Conservation (phyloP, 2,797 vertebrate genomes). For the Pantherophis vulpinus region DNA sequence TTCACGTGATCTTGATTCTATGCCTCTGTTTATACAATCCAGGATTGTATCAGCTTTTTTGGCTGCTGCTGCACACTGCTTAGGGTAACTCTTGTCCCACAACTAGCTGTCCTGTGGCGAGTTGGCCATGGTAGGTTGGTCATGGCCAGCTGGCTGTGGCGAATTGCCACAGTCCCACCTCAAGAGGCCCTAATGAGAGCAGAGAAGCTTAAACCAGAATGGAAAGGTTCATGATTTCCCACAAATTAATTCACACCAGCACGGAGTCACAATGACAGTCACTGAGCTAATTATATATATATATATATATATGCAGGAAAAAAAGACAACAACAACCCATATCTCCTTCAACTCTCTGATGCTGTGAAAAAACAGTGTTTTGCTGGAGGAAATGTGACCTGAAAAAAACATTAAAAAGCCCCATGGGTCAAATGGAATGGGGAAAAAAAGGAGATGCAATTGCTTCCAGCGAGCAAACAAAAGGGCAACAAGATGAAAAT, state of each 20-base stretch:
- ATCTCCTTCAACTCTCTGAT: not conserved
- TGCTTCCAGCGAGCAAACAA: not conserved
- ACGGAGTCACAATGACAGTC: not conserved
- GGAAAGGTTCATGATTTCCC: not conserved
- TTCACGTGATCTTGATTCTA: no score
- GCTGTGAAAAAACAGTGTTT: not conserved
- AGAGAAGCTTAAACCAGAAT: not conserved
- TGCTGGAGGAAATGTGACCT: not conserved
- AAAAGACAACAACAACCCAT: not conserved
- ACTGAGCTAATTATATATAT: no score
- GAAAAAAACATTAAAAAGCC: not conserved
- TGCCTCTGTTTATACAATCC: no score
- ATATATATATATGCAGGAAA: not conserved
- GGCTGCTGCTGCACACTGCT: no score
- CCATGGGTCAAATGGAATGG: not conserved
- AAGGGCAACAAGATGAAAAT: not conserved
- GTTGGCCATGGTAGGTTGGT: not conserved
- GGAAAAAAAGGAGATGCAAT: not conserved
- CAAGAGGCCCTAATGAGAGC: slow-evolving; percentile 1
- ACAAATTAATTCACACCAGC: slow-evolving; percentile 21
- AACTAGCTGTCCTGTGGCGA: no score
- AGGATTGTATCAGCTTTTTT: no score
- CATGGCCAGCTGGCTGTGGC: not conserved
- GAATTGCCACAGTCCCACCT: not conserved
- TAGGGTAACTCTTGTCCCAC: no score